phyloP scores from a whole-genome alignment of 2,888 invertebrate species.

The Sepiola atlantica region DNA sequence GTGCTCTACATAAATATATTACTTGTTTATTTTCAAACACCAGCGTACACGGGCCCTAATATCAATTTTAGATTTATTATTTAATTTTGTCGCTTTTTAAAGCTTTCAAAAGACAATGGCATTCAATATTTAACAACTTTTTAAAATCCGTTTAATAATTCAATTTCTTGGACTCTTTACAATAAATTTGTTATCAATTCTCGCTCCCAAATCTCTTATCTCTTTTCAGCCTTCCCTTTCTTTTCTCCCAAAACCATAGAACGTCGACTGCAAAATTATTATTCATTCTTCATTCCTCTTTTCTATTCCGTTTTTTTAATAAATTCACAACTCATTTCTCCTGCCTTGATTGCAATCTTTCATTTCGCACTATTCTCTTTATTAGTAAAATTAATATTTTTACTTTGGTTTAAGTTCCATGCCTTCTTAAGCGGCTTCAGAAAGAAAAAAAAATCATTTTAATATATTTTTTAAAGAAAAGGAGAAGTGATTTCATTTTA shows the following conservation, averaged over 20 bases:
- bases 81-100: neutral
- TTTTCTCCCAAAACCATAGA: neutral
- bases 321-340: slow-evolving; percentile 19
- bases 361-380: neutral
- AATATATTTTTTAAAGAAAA: neutral
- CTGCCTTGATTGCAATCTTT: neutral
- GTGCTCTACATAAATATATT: neutral
- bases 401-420: neutral
- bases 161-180: neutral
- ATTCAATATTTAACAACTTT: neutral
- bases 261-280: neutral
- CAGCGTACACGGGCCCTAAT: neutral
- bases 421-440: neutral
- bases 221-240: neutral
- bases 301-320: neutral
- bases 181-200: slow-evolving; percentile 16
- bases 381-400: neutral
- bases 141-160: neutral
- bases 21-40: no score
- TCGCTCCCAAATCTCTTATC: neutral
- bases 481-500: neutral
- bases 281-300: neutral
- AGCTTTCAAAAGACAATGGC: neutral
- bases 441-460: neutral
- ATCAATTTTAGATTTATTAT: neutral